Conservation (phyloP, 1,140 invertebrate species). For the Drosophila rufa region DNA sequence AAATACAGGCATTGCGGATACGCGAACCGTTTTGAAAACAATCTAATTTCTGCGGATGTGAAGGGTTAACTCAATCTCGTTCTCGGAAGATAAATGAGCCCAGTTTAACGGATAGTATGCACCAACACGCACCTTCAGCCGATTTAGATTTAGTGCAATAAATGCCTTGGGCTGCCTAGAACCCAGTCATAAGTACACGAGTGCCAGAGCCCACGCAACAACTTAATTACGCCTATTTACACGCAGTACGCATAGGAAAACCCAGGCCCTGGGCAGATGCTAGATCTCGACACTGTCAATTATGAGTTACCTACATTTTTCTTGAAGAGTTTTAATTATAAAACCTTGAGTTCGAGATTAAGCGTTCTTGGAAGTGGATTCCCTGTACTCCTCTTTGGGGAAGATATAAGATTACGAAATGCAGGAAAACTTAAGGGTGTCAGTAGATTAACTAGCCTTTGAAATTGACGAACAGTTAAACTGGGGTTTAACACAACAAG, state of each 20-base stretch:
- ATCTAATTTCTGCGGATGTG: slow-evolving; percentile 31
- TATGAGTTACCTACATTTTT: not conserved
- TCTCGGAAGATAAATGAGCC: slow-evolving; percentile 27
- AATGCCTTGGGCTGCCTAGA: slow-evolving; percentile 11
- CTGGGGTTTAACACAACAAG: no score
- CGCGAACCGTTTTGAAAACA: slow-evolving; percentile 35
- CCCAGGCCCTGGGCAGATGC: not conserved
- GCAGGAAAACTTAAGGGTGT: not conserved
- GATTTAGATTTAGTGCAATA: slow-evolving; percentile 17
- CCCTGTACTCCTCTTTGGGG: accelerated
- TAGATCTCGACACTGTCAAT: slow-evolving; percentile 4
- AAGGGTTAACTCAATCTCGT: slow-evolving; percentile 32
- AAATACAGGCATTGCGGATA: not conserved
- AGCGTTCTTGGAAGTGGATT: not conserved
- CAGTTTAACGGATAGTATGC: slow-evolving; percentile 21
- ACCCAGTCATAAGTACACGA: slow-evolving; percentile 7
- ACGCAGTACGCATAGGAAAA: slow-evolving; percentile 15
- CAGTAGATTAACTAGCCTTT: not conserved
- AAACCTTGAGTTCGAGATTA: not conserved
- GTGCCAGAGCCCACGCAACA: slow-evolving; percentile 25
- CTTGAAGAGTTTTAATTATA: not conserved
- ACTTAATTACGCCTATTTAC: slow-evolving; percentile 32
- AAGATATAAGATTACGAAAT: not conserved
- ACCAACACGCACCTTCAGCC: slow-evolving; percentile 21
- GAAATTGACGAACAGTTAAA: not conserved